phyloP scores from a whole-genome alignment of 2,888 invertebrate species.

The Exocentrus adspersus region DNA sequence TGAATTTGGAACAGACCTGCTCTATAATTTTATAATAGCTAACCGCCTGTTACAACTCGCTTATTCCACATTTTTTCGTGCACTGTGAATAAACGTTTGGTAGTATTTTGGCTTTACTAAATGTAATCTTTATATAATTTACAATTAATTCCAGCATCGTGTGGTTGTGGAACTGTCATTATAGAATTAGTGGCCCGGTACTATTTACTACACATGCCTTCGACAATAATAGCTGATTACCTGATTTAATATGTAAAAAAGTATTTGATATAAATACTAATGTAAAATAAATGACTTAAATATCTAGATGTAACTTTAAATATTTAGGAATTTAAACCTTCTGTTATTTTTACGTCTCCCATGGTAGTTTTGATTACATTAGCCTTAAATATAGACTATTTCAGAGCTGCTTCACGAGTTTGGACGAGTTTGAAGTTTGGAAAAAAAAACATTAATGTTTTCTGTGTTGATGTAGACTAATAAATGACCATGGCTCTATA shows the following conservation, averaged over 20 bases:
- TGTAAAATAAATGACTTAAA: constrained; percentile 23
- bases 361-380: constrained; percentile 22
- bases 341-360: constrained; percentile 9
- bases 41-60: too few species aligned
- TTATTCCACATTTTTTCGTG: too few species aligned
- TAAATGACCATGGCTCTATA: constrained; percentile 23
- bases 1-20: too few species aligned
- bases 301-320: constrained; percentile 12
- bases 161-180: not conserved
- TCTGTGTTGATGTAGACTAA: constrained; percentile 29
- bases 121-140: not conserved
- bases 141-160: not conserved
- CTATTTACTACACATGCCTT: not conserved
- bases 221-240: constrained; percentile 6
- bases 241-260: constrained; percentile 15
- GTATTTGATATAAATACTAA: constrained; percentile 9
- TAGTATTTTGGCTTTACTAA: not conserved
- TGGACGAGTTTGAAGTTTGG: too few species aligned
- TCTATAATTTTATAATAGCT: too few species aligned
- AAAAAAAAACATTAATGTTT: constrained; percentile 22
- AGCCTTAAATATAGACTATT: constrained; percentile 23
- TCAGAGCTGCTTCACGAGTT: not conserved
- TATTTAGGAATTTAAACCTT: constrained; percentile 10
- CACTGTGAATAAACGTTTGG: too few species aligned
- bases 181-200: not conserved